phyloP scores from a whole-genome alignment of 2,888 invertebrate species.

The Clivina fossor region DNA sequence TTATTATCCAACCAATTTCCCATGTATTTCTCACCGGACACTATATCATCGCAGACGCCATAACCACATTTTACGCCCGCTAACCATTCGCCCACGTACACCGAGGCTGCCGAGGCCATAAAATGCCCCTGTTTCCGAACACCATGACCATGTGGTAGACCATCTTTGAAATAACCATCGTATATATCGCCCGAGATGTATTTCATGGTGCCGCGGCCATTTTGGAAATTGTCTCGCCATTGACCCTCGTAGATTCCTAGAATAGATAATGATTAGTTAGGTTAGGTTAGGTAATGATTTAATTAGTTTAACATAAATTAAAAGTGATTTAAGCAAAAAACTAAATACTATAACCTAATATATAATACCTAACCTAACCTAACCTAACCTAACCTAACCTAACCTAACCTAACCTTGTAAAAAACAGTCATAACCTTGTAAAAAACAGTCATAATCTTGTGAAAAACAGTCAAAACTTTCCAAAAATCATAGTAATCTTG shows the following conservation, averaged over 20 bases:
- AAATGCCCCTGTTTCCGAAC: constrained; percentile 78
- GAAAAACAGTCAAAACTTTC: no score
- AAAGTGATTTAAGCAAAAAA: no score
- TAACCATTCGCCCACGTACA: constrained; percentile 89
- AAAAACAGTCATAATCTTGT: no score
- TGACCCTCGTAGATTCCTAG: constrained; percentile 75
- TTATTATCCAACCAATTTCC: constrained; percentile 86
- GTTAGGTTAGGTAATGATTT: not conserved
- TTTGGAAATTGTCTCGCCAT: constrained; percentile 81
- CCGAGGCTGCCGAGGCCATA: constrained; percentile 70
- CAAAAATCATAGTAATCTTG: no score
- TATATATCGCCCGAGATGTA: constrained; percentile 79
- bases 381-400: no score
- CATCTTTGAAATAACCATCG: constrained; percentile 85
- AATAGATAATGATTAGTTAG: constrained; percentile 32
- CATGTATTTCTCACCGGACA: constrained; percentile 85
- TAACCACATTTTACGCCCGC: constrained; percentile 79
- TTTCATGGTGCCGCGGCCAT: constrained; percentile 76
- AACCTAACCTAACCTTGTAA: no score
- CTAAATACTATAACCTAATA: no score
- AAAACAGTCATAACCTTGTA: no score
- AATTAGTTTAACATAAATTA: no score
- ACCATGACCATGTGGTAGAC: constrained; percentile 82
- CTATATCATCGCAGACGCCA: constrained; percentile 85
- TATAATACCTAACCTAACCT: no score